A percentile compares a stretch with the other conserved stretches of the same genome.
Evolutionary conservation across 37 sponge, comb jelly and placozoan genomes (phyloP).

Genomic region (Chondrilla cf. caribensis): DNA sequence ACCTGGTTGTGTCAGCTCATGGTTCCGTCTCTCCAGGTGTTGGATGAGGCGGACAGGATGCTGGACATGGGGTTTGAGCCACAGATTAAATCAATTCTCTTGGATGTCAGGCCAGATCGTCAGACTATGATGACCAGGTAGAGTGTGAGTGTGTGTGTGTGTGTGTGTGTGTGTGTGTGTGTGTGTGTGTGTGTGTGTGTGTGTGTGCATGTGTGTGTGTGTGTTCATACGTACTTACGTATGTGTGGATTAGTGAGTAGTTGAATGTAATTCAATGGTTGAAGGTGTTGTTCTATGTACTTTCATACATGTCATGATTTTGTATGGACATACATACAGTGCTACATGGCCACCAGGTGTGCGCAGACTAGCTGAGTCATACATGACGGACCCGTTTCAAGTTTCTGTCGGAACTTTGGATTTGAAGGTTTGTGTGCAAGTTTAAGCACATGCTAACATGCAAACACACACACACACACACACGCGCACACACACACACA

Average conservation of each 20-base stretch:
- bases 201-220: too few species aligned
- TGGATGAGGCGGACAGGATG: constrained; percentile 99
- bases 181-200: too few species aligned
- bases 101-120: constrained; percentile 94
- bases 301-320: too few species aligned
- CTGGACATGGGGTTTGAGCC: constrained; percentile 99
- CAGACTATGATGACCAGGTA: constrained; percentile 98
- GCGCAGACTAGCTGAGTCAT: constrained; percentile 77
- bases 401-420: constrained; percentile 92
- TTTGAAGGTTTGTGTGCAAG: constrained; percentile 62
- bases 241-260: constrained; percentile 4
- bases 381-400: constrained; percentile 83
- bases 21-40: constrained; percentile 40
- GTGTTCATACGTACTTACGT: too few species aligned
- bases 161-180: too few species aligned
- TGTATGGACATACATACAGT: too few species aligned
- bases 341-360: constrained; percentile 99
- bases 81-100: constrained; percentile 87
- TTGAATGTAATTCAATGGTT: too few species aligned
- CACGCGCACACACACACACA: not conserved
- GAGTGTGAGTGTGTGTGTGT: not conserved
- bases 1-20: not conserved
- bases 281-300: too few species aligned
- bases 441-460: not conserved
- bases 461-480: not conserved